Base-by-base conservation (phyloP, 2,888 invertebrate species). In the Nemapogon koenigi region DNA sequence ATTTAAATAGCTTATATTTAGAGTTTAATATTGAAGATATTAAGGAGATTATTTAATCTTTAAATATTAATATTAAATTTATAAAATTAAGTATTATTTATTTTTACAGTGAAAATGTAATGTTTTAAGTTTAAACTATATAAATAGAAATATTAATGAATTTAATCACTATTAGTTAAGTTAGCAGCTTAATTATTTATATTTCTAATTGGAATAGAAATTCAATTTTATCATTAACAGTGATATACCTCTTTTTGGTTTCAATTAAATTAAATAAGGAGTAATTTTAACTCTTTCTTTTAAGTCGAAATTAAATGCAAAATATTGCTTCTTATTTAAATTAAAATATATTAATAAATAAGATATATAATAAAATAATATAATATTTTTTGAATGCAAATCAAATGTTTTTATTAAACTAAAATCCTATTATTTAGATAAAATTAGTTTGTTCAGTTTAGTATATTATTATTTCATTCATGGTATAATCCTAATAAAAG, bases 81-180 rank as follows among this genome's bases (percentile, higher is more conserved):
- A 58, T 57, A 62, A 58, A 63, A 59, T 61, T 42, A 48, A 46
- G 52, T 40, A 47, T 31, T 49, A 60, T 78, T 78, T 82, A 73
- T 70, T 79, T 79, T 82, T 83, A 83, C 75, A 82, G 53, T 83
- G 83, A 84, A 85, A 84, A 81, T 83, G 75, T 83, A 84, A 82
- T 55, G 82, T 85, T 83, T 84, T 83, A 11, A 4, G 43, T 22
- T 66, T 83, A 82, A 83, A 84, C 81, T 84, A 83, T 78, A 80
- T 79, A 81, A 81, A 79, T 71, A 79, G 78, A 81, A 81, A 67
- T 68, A 68, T 66, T 67, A 69, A 70, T 68, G 66, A 57, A 50
- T 58, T 67, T 49, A 66, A 59, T 58, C 66, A 81, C 81, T 80
- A 79, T 63, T 61, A 68, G 65, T 72, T 73, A 83, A 84, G 82